A percentile compares a stretch with the other conserved stretches of the same genome.
These are phyloP conservation scores for Andrena minutula DNA, from an alignment of 2,888 invertebrate genomes.

Conservation along the genomic window DNA sequence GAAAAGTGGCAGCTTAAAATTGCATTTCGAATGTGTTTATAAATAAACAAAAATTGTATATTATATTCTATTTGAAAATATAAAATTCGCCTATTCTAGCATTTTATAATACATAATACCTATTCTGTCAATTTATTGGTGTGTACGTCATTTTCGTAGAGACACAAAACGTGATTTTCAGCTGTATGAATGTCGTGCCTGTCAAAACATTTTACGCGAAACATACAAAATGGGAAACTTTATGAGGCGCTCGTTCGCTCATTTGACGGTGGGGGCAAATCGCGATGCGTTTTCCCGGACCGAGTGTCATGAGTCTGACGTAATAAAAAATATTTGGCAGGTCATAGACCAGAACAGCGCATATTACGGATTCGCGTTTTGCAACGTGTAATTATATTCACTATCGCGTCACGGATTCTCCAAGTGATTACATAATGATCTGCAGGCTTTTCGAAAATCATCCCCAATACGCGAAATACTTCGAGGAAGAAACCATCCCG, in stretches of 20 bases:
- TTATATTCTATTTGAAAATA: not conserved
- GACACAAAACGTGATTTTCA: constrained; percentile 15
- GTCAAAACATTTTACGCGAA: not conserved
- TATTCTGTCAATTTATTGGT: not conserved
- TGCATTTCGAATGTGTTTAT: not conserved
- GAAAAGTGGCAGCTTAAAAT: constrained; percentile 75
- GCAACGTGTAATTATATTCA: constrained; percentile 23
- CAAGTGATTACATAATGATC: not conserved
- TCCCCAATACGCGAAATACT: constrained; percentile 40
- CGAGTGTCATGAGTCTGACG: not conserved
- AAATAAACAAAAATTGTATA: constrained; percentile 6
- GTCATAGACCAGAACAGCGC: constrained; percentile 8
- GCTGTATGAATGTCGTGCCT: constrained; percentile 2
- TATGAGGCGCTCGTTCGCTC: not conserved
- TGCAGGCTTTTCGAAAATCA: constrained; percentile 31
- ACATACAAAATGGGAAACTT: constrained; percentile 21
- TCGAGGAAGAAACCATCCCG: constrained; percentile 21
- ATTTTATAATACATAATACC: not conserved
- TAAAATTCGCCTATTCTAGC: not conserved
- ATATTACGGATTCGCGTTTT: constrained; percentile 31
- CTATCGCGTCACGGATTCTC: not conserved
- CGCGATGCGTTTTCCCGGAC: not conserved
- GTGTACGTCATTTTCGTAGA: not conserved
- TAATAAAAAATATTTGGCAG: constrained; percentile 25
- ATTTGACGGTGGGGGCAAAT: not conserved